These are phyloP conservation scores for Eidolon helvum DNA, from an alignment of 2,113 vertebrate genomes.

Conservation along the genomic window DNA sequence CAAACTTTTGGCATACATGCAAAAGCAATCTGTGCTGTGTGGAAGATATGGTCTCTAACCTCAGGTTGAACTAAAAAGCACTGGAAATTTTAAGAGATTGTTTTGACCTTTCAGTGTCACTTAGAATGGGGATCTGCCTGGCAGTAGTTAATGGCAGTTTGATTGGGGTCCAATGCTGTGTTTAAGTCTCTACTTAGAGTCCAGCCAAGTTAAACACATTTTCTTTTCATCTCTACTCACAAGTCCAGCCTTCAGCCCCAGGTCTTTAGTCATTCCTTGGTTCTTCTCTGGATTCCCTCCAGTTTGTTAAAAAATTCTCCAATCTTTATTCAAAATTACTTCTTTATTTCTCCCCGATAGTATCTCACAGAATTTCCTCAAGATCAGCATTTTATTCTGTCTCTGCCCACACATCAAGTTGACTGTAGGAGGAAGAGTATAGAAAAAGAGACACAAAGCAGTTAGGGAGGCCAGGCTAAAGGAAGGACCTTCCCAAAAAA, in stretches of 20 bases:
- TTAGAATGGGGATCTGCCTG: conserved; percentile 56
- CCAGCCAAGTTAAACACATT: conserved; percentile 74
- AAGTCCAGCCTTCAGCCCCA: conserved; percentile 31
- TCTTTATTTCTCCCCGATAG: conserved; percentile 63
- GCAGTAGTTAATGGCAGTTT: conserved; percentile 66
- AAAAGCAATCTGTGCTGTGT: background rate
- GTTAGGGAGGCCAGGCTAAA: no score
- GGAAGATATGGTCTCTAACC: conserved; percentile 65
- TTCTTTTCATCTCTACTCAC: conserved; percentile 69
- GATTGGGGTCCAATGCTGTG: conserved; percentile 58
- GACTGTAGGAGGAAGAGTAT: background rate
- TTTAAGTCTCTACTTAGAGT: conserved; percentile 44
- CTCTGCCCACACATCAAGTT: conserved; percentile 59
- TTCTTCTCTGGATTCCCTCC: conserved; percentile 67
- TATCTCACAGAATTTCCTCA: conserved; percentile 48
- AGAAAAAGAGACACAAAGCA: background rate
- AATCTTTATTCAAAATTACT: conserved; percentile 52
- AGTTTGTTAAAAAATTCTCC: conserved; percentile 67
- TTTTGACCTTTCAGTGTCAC: conserved; percentile 58
- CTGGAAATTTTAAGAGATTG: conserved; percentile 64
- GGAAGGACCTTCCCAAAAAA: background rate
- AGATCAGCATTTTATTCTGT: conserved; percentile 50
- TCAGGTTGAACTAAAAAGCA: conserved; percentile 67
- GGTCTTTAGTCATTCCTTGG: conserved; percentile 51
- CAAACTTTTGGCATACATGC: conserved; percentile 46